Evolutionary conservation across 2,888 invertebrate species (phyloP), one percentile per base, ranked within the genome.

Genomic region (Tipula unca): DNA sequence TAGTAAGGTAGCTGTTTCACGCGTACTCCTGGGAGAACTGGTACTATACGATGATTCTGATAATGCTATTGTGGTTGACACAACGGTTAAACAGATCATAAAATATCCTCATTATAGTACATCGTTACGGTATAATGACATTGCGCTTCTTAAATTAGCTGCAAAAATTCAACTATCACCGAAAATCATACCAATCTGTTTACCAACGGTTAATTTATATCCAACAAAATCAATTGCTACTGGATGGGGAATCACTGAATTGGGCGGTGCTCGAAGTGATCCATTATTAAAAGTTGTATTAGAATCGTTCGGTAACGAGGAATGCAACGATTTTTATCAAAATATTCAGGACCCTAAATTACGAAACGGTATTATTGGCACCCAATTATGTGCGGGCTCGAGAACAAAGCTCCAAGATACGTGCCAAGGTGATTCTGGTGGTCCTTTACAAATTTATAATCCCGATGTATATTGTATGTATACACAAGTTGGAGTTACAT

Each of bases 391-490:
- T 87, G 93, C 93, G 1, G 93, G 93, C 6, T 91, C 92, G 0
- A 88, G 87, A 10, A 87, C 87, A 1, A 88, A 89, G 85, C 87
- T 87, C 0, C 90, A 90, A 39, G 93, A 94, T 87, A 93, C 93
- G 0, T 93, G 93, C 85, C 88, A 48, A 91, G 94, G 94, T 8
- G 94, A 95, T 89, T 94, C 94, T 8, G 95, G 95, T n/a, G 94
- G 94, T 1, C 94, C 94, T 0, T 89, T 95, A 29, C 90, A 91
- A 84, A 88, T 92, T 0, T 89, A 89, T 84, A 89, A 89, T 87
- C 8, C 29, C 0, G 86, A 87, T 10, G 85, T 88, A 3, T 86
- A 88, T 3, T 93, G 93, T 87, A 89, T 92, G 88, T 91, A 91
- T 87, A 90, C 90, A 82, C 87, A 93, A 0, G 88, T 92, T 85